phyloP scores from a whole-genome alignment of 2,113 vertebrate genomes.

The Leucosticte australis region DNA sequence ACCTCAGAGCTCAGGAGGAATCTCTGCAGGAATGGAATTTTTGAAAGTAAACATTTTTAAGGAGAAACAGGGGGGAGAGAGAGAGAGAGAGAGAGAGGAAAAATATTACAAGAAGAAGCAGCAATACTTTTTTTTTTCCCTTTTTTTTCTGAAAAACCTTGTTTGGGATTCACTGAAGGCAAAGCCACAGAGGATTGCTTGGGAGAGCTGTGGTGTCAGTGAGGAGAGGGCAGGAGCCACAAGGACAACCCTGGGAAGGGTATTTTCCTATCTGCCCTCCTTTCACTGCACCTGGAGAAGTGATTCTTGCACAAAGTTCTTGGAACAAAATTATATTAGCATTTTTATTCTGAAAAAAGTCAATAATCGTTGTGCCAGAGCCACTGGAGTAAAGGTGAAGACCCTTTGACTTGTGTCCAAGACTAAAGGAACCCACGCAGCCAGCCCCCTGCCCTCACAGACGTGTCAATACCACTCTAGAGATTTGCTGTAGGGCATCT shows the following conservation, averaged over 20 bases:
- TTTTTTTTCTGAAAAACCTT: constrained; percentile 15
- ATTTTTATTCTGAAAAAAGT: not conserved
- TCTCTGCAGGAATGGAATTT: constrained; percentile 63
- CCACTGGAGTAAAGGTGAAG: not conserved
- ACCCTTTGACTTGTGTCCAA: not conserved
- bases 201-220: not conserved
- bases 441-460: not conserved
- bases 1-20: constrained; percentile 52
- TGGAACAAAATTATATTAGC: not conserved
- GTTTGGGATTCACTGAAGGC: constrained; percentile 28
- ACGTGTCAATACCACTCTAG: not conserved
- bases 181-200: not conserved
- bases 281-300: constrained; percentile 43
- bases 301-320: constrained; percentile 12
- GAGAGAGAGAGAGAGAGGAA: not conserved
- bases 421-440: not conserved
- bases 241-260: not conserved
- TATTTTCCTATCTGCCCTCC: constrained; percentile 21
- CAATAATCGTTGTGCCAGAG: not conserved
- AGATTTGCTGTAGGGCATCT: not conserved
- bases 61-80: not conserved
- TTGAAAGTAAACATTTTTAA: constrained; percentile 63
- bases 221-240: not conserved
- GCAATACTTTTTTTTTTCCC: constrained; percentile 54
- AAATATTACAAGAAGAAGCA: constrained; percentile 54